Base-by-base conservation (phyloP, 2,888 invertebrate genomes). In the Craniophora ligustri region DNA sequence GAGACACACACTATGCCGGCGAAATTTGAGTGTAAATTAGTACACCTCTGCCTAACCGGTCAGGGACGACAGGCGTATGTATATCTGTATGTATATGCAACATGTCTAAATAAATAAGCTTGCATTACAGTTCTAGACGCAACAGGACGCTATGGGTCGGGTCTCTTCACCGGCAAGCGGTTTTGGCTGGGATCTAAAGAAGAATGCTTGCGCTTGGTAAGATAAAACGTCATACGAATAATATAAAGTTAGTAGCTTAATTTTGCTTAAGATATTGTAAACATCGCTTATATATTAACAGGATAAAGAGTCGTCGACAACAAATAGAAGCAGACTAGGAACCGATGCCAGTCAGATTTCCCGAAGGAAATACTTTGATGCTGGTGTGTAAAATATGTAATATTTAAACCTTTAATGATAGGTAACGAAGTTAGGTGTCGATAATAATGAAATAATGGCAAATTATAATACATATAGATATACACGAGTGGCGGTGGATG, bases 171-270 rank as follows among this genome's bases (percentile, higher is more conserved):
- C 34, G 94, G 94, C n/a, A 85, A 85, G 39, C 82, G 86, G 1
- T 88, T 82, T 63, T 94, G 94, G 94, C 82, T 94, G 39, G 94
- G 94, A 30, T 93, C 92, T 5, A 91, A 89, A 53, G 75, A 84
- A 14, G 85, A 88, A 58, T 94, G 94, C 58, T 69, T 84, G 16
- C 66, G 75, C 21, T 73, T 94, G 81, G 93, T 93, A 69, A 79
- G 86, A 71, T 34, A 1, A 21, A n/a, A 18, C 7, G 1, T 16
- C 2, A 16, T 16, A 10, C 18, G 5, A 21, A 2, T n/a, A 1
- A 8, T 10, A 15, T 5, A 32, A 13, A 10, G 4, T 31, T 13
- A 1, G n/a, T 6, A 28, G n/a, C n/a, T n/a, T n/a, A n/a, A n/a
- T n/a, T n/a, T n/a, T n/a, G n/a, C n/a, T n/a, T n/a, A n/a, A n/a